A percentile compares a stretch with the other conserved stretches of the same genome.
Conservation (phyloP, 2,888 invertebrate species). For the Perizoma affinitatum region DNA sequence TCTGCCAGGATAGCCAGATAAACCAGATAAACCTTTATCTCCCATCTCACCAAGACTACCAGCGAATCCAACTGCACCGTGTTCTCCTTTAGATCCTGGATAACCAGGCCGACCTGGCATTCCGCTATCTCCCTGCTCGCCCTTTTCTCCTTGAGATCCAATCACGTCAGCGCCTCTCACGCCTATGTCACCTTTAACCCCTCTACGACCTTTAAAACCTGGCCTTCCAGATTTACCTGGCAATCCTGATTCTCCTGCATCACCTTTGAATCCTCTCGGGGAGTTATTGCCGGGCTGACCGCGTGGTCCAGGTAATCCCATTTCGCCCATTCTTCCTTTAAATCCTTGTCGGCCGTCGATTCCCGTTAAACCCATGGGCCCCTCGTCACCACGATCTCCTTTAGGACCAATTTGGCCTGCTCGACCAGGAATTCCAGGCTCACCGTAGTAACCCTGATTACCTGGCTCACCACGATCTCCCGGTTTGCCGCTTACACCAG, state of each 20-base stretch:
- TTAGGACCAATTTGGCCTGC: slow-evolving; percentile 54
- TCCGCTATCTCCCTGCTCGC: slow-evolving; percentile 86
- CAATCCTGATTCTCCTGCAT: slow-evolving; percentile 70
- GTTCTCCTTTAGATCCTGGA: slow-evolving; percentile 80
- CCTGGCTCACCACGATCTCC: slow-evolving; percentile 93
- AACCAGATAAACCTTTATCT: slow-evolving; percentile 79
- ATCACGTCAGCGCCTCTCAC: slow-evolving; percentile 73
- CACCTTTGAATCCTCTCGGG: slow-evolving; percentile 86
- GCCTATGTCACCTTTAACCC: slow-evolving; percentile 84
- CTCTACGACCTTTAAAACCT: slow-evolving; percentile 69
- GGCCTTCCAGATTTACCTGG: slow-evolving; percentile 78
- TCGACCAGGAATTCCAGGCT: slow-evolving; percentile 77
- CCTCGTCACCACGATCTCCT: slow-evolving; percentile 56
- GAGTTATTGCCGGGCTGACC: slow-evolving; percentile 86
- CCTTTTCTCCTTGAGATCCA: slow-evolving; percentile 84
- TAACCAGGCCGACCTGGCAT: slow-evolving; percentile 73
- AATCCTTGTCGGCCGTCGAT: slow-evolving; percentile 57
- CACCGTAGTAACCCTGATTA: slow-evolving; percentile 77
- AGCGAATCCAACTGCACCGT: slow-evolving; percentile 81
- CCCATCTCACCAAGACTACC: slow-evolving; percentile 80
- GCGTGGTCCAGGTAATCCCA: slow-evolving; percentile 80
- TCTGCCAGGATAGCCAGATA: slow-evolving; percentile 83
- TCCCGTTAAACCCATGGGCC: slow-evolving; percentile 54
- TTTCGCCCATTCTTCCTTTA: slow-evolving; percentile 78
- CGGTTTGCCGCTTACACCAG: slow-evolving; percentile 58